Conservation (phyloP, 2,113 vertebrate species). For the Menura novaehollandiae region DNA sequence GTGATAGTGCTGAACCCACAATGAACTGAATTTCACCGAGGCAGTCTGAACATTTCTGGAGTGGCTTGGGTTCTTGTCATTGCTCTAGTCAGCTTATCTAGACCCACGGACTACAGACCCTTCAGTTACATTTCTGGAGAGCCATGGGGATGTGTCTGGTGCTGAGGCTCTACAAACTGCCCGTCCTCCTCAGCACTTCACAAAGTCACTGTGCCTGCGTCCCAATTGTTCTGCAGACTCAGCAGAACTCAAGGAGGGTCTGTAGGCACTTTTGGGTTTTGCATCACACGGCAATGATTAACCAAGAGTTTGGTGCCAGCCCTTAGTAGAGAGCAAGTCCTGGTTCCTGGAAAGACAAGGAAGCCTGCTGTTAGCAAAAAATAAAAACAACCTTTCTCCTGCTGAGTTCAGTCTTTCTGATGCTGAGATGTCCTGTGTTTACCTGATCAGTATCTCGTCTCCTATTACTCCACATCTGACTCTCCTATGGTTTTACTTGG, state of each 20-base stretch:
- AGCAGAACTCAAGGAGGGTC: not conserved
- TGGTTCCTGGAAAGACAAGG: not conserved
- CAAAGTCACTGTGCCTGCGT: not conserved
- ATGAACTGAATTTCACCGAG: not conserved
- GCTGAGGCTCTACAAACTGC: not conserved
- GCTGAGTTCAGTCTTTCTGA: not conserved
- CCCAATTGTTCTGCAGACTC: not conserved
- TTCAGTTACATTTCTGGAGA: not conserved
- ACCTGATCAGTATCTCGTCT: not conserved
- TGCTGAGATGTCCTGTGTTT: not conserved
- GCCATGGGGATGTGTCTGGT: not conserved
- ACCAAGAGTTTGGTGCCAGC: not conserved
- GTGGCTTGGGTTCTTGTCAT: not conserved
- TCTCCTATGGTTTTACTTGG: not conserved
- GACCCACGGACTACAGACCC: not conserved
- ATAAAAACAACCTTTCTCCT: not conserved
- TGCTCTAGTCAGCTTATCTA: not conserved
- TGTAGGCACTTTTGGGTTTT: not conserved
- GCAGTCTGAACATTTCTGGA: not conserved
- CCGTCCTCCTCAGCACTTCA: not conserved
- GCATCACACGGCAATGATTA: not conserved
- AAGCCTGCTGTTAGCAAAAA: not conserved
- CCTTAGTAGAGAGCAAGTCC: not conserved
- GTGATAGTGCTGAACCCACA: fast-evolving
- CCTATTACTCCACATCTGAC: not conserved